A percentile compares a stretch with the other conserved stretches of the same genome.
These are phyloP conservation scores for Bufo gargarizans DNA, from an alignment of 2,113 vertebrate genomes.

Conservation along the genomic window DNA sequence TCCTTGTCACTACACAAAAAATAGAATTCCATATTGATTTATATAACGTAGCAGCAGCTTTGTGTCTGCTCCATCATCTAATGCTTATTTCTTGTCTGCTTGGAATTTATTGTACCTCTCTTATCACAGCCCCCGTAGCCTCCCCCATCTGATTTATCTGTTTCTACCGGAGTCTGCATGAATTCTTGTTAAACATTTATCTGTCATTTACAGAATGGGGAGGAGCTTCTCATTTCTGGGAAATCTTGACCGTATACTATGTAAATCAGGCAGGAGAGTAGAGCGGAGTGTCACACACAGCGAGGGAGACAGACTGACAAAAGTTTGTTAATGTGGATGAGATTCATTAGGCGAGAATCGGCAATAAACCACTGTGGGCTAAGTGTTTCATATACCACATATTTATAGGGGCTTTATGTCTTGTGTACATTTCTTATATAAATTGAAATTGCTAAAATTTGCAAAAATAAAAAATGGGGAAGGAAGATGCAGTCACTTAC, in stretches of 20 bases:
- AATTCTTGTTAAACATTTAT: slow-evolving; percentile 60
- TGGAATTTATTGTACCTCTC: slow-evolving; percentile 49
- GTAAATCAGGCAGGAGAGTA: slow-evolving; percentile 49
- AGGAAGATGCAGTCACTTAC: not conserved
- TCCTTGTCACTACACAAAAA: slow-evolving; percentile 33
- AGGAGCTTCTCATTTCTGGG: slow-evolving; percentile 56
- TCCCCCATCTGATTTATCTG: slow-evolving; percentile 48
- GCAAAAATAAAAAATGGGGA: not conserved
- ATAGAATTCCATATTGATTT: slow-evolving; percentile 26
- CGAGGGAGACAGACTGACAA: slow-evolving; percentile 31
- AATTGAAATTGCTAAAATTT: not conserved
- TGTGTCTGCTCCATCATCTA: slow-evolving; percentile 40
- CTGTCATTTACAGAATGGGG: slow-evolving; percentile 58
- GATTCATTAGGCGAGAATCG: not conserved
- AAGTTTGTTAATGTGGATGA: slow-evolving; percentile 23
- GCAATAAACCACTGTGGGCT: not conserved
- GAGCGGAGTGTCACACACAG: slow-evolving; percentile 27
- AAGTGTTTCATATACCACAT: not conserved
- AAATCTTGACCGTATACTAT: slow-evolving; percentile 51
- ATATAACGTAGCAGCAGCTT: slow-evolving; percentile 23
- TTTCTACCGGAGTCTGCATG: slow-evolving; percentile 56
- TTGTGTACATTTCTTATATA: not conserved
- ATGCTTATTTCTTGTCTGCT: slow-evolving; percentile 50
- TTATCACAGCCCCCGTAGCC: slow-evolving; percentile 45
- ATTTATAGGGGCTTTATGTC: not conserved